Conservation (phyloP, 1,140 invertebrate species). For the Tigriopus japonicus region DNA sequence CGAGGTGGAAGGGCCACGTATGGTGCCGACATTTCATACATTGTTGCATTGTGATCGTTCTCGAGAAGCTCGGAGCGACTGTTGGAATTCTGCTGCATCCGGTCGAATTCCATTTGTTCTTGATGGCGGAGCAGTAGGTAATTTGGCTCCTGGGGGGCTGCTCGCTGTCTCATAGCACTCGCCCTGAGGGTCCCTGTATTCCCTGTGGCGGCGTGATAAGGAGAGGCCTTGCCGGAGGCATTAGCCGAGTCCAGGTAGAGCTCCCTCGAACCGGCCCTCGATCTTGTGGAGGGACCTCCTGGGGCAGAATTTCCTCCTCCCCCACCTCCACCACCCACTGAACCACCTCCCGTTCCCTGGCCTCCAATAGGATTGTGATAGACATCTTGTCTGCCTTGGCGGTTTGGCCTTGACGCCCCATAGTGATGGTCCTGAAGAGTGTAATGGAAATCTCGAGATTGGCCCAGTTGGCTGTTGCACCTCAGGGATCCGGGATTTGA, state of each 20-base stretch:
- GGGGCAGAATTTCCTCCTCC: no score
- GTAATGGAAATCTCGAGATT: background rate
- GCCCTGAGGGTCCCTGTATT: no score
- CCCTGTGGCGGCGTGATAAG: background rate
- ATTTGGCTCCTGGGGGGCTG: constrained; percentile 1
- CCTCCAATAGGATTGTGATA: no score
- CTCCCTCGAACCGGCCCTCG: no score
- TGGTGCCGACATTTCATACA: background rate
- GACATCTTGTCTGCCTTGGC: no score
- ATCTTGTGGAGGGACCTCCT: no score
- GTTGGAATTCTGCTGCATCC: constrained; percentile 1
- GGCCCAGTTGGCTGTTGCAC: no score
- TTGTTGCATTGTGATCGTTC: constrained; percentile 1
- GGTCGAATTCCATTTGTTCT: constrained; percentile 2
- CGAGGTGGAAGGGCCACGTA: background rate
- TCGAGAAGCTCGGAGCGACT: background rate
- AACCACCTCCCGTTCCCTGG: no score
- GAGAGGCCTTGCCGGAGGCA: background rate
- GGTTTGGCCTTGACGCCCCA: background rate
- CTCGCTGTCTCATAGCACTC: background rate
- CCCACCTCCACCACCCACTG: no score
- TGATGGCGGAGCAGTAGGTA: constrained; percentile 1
- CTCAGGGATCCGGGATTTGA: no score
- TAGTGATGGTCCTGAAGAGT: background rate
- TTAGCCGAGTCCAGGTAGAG: no score